Evolutionary conservation across 2,113 vertebrate genomes (phyloP), one percentile per base, ranked within the genome.

Genomic region (Archocentrus centrarchus): DNA sequence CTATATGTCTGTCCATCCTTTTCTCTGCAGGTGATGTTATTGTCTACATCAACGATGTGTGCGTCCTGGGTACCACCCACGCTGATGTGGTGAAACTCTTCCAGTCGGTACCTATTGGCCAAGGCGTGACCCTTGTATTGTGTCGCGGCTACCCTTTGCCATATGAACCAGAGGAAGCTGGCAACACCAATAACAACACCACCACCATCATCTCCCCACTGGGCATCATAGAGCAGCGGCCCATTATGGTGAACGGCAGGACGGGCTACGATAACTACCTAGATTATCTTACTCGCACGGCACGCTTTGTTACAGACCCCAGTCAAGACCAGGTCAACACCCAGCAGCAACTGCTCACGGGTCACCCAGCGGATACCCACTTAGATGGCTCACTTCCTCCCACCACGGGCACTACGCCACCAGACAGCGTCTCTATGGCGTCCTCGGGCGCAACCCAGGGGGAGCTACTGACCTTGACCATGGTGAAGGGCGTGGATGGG

Each of bases 31-130:
- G 98, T 92, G 98, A 99, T 91, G 98, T 99, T 94, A 98, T 99
- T 89, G 98, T 99, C 95, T 99, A 99, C 96, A 99, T 99, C 96
- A 98, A 98, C 87, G 98, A 99, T 91, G 97, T 98, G 86, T 99
- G 98, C 94, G 98, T 99, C 93, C 97, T 99, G 93, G 98, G 98
- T 82, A 98, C 98, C 93, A 99, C 98, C 91, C 98, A 99, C 90
- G 98, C 98, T 83, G 98, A 99, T 90, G 98, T 99, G 93, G 98
- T 99, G 91, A 99, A 99, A 96, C 97, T 99, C 90, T 99, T 99
- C 95, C 98, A 99, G 95, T 99, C 98, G 73, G 97, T 99, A 89
- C 98, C 98, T 79, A 99, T 99, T 87, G 98, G 98, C 85, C 98
- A 99, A 93, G 98, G 98, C 90, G 98, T 99, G 92, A 98, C 97